Evolutionary conservation across 2,888 invertebrate genomes (phyloP), one percentile per base, ranked within the genome.

Genomic region (Ophonus ardosiacus): DNA sequence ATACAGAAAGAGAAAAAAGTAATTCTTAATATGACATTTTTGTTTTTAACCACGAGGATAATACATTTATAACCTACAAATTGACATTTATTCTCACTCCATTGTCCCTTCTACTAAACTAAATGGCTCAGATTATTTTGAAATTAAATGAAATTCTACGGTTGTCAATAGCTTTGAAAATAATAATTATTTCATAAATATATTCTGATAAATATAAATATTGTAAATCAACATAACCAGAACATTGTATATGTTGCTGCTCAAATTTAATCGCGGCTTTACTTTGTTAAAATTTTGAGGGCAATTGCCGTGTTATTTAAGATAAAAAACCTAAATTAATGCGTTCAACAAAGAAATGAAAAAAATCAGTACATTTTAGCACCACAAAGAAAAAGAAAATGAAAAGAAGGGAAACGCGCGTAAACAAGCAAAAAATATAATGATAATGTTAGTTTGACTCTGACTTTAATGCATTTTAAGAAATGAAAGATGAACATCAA

Each of bases 401-500:
- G 56, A 65, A 56, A 56, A 56, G 31, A 68, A 51, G 57, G 4
- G 40, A 63, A 81, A 40, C 43, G 63, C 31, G 21, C 57, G 78
- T 57, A 80, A 80, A 80, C 40, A 59, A 78, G 78, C 63, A 84
- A 78, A 84, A 84, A 84, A 78, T 83, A 51, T 83, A 76, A 84
- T 76, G 76, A 84, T 84, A 84, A 84, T 78, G 84, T 84, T 84
- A 84, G 78, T 84, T 76, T 78, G 78, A 61, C 51, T 84, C 78
- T 24, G 78, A 40, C 63, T 78, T 84, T 84, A 84, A 84, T 84
- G 84, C 78, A 84, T 84, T 76, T 84, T 40, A 78, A 78, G 84
- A 84, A 84, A 78, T 78, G 84, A 78, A 65, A 78, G 84, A 84
- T 78, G 84, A 84, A 84, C 84, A 78, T 84, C 84, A 84, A 84